These are phyloP conservation scores for Scaptomyza cyrtandrae DNA, from an alignment of 2,888 invertebrate genomes.

Conservation along the genomic window DNA sequence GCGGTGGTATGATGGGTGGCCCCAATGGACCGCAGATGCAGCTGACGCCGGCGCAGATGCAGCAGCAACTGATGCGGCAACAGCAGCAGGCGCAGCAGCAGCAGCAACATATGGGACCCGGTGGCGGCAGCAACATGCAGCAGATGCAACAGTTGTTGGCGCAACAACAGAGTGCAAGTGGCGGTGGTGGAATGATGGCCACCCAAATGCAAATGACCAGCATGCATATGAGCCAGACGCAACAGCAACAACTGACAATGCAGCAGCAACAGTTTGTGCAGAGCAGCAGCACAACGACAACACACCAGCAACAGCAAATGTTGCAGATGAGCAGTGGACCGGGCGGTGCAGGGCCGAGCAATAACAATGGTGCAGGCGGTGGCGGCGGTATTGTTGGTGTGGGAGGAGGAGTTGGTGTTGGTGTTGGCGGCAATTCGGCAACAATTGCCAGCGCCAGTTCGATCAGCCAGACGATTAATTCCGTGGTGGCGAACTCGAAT, in stretches of 20 bases:
- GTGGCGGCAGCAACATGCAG: constrained; percentile 75
- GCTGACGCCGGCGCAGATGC: constrained; percentile 86
- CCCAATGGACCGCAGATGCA: constrained; percentile 83
- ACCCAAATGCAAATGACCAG: constrained; percentile 87
- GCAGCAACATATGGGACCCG: constrained; percentile 82
- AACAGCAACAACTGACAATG: constrained; percentile 80
- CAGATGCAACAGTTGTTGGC: constrained; percentile 83
- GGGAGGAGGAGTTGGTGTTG: constrained; percentile 21
- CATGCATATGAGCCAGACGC: constrained; percentile 89
- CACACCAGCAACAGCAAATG: constrained; percentile 83
- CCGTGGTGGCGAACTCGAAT: constrained; percentile 83
- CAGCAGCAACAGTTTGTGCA: constrained; percentile 84
- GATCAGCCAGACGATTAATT: constrained; percentile 84
- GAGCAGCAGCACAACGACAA: constrained; percentile 77
- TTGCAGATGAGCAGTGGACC: constrained; percentile 74
- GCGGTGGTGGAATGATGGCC: constrained; percentile 68
- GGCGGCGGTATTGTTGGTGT: constrained; percentile 14
- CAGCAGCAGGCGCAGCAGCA: constrained; percentile 77
- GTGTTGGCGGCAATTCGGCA: constrained; percentile 39
- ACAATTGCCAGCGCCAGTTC: constrained; percentile 78
- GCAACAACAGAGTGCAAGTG: constrained; percentile 71
- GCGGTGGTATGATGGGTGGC: constrained; percentile 73
- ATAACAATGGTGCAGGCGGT: constrained; percentile 23
- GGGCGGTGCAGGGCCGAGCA: constrained; percentile 9
- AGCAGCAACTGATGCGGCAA: constrained; percentile 84